Evolutionary conservation across 2,888 invertebrate species (phyloP), one percentile per base, ranked within the genome.

Genomic region (Ornithoptera alexandrae): DNA sequence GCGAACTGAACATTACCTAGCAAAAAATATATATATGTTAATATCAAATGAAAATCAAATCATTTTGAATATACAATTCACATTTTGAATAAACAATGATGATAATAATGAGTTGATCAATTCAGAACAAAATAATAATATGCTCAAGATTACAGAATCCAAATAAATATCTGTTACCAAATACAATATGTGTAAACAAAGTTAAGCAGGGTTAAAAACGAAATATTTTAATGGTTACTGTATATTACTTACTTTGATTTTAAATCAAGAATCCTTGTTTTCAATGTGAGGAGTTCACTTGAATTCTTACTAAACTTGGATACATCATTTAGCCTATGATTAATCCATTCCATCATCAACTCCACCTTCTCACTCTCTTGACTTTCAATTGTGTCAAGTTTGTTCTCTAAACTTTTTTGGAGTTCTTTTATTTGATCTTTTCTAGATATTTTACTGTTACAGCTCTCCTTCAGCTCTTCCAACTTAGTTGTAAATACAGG

Each of bases 331-430:
- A 90, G 72, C 36, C 88, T 78, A 68, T 89, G 87, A 67, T 90
- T 87, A 4, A 92, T 80, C 93, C 93, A 93, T 71, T 92, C 87
- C 85, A 89, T 87, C 90, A 92, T 89, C 60, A 92, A 73, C 63
- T 89, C 88, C 5, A 88, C 85, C 67, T 90, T 90, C 75, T 92
- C 88, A 78, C 78, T 83, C 74, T 92, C 91, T 72, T 91, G 92
- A 62, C 88, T 84, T 64, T 86, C 81, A 8, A 92, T 78, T 5
- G 78, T 84, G 53, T 81, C 81, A 18, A 92, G 66, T 72, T 91
- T 90, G 10, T 85, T 81, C 78, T 91, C 85, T 56, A 90, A 72
- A 73, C 84, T 84, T 5, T 85, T 81, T 64, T 88, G 84, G 0
- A 92, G 77, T 18, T 88, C 84, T 58, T 81, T 84, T 5, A 87